Percentiles rank a stretch among this genome's conserved stretches.
These are phyloP conservation scores for Xenopus petersii DNA, from an alignment of 2,797 vertebrate genomes.

Conservation along the genomic window DNA sequence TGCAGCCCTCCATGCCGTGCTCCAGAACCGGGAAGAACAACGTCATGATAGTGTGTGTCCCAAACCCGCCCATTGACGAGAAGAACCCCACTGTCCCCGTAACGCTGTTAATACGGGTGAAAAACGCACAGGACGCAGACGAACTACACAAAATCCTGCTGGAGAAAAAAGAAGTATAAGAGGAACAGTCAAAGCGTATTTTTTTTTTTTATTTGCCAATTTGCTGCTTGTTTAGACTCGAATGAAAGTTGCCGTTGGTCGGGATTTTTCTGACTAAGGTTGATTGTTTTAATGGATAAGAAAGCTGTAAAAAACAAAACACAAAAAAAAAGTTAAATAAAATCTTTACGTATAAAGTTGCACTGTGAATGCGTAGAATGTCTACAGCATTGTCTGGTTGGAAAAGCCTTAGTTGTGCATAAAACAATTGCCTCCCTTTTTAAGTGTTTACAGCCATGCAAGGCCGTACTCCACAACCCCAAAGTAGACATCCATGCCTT, in stretches of 20 bases:
- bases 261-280: conserved; percentile 20
- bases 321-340: neutral
- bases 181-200: conserved; percentile 1
- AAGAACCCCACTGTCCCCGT: conserved; percentile 73
- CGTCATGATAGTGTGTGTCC: conserved; percentile 88
- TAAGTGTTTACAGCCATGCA: too few relatives aligned
- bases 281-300: conserved; percentile 40
- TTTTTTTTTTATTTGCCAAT: conserved; percentile 44
- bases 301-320: neutral
- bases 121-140: conserved; percentile 84
- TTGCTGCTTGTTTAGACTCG: conserved; percentile 56
- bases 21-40: conserved; percentile 89
- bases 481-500: too few relatives aligned
- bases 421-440: too few relatives aligned
- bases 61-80: conserved; percentile 87
- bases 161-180: conserved; percentile 72
- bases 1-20: conserved; percentile 82
- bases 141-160: conserved; percentile 80
- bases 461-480: too few relatives aligned
- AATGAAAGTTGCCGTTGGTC: conserved; percentile 12
- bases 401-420: too few relatives aligned
- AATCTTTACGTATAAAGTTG: too few relatives aligned
- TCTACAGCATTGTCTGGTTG: too few relatives aligned
- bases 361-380: too few relatives aligned
- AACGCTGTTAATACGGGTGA: conserved; percentile 88